Percentiles rank a stretch among this genome's conserved stretches.
Evolutionary conservation across 2,113 vertebrate genomes (phyloP).

Genomic region (Syngnathus floridae): DNA sequence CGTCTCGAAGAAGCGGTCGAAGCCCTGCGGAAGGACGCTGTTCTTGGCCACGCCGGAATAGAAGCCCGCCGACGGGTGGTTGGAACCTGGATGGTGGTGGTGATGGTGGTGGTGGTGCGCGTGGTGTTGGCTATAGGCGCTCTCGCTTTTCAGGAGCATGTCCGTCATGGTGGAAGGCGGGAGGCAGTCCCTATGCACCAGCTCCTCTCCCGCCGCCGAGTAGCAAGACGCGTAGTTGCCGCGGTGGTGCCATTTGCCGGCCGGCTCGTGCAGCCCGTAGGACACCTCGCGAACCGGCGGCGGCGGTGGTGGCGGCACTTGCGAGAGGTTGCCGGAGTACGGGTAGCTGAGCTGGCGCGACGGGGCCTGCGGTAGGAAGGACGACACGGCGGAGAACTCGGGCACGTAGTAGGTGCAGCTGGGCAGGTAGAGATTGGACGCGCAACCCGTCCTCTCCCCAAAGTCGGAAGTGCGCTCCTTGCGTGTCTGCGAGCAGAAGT

Average conservation of each 20-base stretch:
- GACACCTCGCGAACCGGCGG: conserved; percentile 88
- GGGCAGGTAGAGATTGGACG: conserved; percentile 96
- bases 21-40: conserved; percentile 90
- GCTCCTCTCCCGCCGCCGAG: conserved; percentile 90
- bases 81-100: conserved; percentile 78
- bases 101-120: conserved; percentile 75
- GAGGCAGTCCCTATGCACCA: conserved; percentile 94
- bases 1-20: conserved; percentile 94
- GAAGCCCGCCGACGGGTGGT: conserved; percentile 80
- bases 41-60: conserved; percentile 88
- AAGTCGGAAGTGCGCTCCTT: conserved; percentile 95
- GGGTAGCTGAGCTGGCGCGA: conserved; percentile 92
- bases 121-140: conserved; percentile 88
- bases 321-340: conserved; percentile 86
- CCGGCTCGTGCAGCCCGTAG: conserved; percentile 84
- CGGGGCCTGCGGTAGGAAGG: conserved; percentile 92
- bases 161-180: conserved; percentile 93
- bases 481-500: conserved; percentile 97
- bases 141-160: conserved; percentile 97
- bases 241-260: conserved; percentile 92
- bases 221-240: conserved; percentile 93
- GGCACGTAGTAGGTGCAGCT: conserved; percentile 98
- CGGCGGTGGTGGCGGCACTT: conserved; percentile 68
- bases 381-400: conserved; percentile 92
- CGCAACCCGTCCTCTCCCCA: conserved; percentile 89